phyloP scores from a whole-genome alignment of 2,888 invertebrate species.

The Eristalis arbustorum region DNA sequence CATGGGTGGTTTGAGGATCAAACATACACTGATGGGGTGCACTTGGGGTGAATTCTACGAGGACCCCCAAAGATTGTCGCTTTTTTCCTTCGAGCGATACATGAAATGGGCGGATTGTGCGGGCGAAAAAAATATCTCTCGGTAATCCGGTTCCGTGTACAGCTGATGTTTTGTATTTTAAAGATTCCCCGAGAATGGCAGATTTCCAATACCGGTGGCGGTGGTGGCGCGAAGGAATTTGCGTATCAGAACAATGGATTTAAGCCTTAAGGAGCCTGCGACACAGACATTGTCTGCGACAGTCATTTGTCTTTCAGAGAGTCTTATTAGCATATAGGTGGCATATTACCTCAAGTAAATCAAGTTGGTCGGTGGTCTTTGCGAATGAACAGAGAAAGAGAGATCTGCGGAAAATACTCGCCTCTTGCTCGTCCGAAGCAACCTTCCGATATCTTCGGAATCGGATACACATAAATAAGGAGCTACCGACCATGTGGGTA shows the following conservation, averaged over 20 bases:
- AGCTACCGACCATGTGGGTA: slow-evolving; percentile 27
- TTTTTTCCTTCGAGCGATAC: slow-evolving; percentile 29
- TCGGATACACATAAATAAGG: slow-evolving; percentile 57
- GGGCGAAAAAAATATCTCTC: slow-evolving; percentile 37
- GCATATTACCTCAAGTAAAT: slow-evolving; percentile 62
- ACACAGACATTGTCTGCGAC: slow-evolving; percentile 24
- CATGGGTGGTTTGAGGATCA: slow-evolving; percentile 43
- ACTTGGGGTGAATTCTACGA: slow-evolving; percentile 2
- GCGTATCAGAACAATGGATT: slow-evolving; percentile 44
- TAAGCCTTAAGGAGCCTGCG: not conserved
- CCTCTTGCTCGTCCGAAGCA: slow-evolving; percentile 40
- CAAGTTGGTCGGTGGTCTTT: slow-evolving; percentile 61
- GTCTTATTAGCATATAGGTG: slow-evolving; percentile 63
- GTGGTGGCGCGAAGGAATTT: slow-evolving; percentile 14
- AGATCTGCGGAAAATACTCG: slow-evolving; percentile 29
- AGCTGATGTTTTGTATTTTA: slow-evolving; percentile 35
- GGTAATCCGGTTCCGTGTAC: slow-evolving; percentile 37
- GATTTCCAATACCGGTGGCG: slow-evolving; percentile 10
- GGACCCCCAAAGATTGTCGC: slow-evolving; percentile 14
- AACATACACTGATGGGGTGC: slow-evolving; percentile 41
- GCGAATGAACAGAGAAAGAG: slow-evolving; percentile 8
- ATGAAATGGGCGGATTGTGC: slow-evolving; percentile 57
- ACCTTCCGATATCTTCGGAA: not conserved
- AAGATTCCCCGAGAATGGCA: slow-evolving; percentile 27
- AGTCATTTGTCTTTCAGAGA: slow-evolving; percentile 55